Evolutionary conservation across 2,888 invertebrate genomes (phyloP), one percentile per base, ranked within the genome.

Genomic region (Cheilosia vernalis): DNA sequence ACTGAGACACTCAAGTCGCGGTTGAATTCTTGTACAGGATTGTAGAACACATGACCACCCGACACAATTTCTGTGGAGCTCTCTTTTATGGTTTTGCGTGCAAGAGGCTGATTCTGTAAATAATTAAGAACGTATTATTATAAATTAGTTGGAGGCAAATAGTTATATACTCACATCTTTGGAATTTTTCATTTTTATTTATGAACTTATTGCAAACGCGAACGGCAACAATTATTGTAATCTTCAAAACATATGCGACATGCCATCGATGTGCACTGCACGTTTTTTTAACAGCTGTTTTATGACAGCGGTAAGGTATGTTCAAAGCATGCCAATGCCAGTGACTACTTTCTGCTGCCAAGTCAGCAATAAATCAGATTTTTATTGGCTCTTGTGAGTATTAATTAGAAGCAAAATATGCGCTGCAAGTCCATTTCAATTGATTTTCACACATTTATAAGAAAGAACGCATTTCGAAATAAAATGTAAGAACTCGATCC

Each of bases 1-100:
- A 96, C 96, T 5, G 95, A 94, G 88, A 97, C 94, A 90, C 97
- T 97, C 63, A 99, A 93, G 93, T 99, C 99, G 87, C 99, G 94
- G 91, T 99, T 99, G 90, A 99, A 99, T 92, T 99, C 98, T 92
- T 99, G 98, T 1, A 99, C 99, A 0, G 99, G 97, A 93, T 99
- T 99, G 90, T 99, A 99, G 92, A 99, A 99, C 0, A 99, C 98
- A 90, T 96, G 95, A 44, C 95, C 95, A 55, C 93, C 93, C 1
- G 96, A 94, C 67, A 94, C 92, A 83, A 98, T 95, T 90, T 95
- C 94, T 0, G 98, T 97, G 88, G 95, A 93, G 0, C 98, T 97
- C 93, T 98, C 98, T 66, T 92, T 93, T 83, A 95, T 94, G 55
- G 91, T 91, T 87, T 92, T 93, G n/a, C 51, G 17, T 24, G 61